Evolutionary conservation across 2,113 vertebrate species (phyloP), one percentile per base, ranked within the genome.

Genomic region (Equus quagga): DNA sequence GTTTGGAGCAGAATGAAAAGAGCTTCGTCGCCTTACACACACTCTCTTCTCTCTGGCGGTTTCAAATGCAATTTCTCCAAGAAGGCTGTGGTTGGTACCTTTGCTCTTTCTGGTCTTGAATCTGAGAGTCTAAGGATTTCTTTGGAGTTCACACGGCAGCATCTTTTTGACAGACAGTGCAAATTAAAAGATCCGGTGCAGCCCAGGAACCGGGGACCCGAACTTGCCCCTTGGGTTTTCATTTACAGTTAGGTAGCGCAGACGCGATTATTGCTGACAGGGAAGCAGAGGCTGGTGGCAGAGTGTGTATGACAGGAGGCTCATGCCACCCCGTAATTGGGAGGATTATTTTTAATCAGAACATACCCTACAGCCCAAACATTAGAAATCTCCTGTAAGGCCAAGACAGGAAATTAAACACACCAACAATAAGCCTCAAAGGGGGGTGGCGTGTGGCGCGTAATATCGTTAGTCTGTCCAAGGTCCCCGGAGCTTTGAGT

Each of bases 261-360:
- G 98, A 99, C 97, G 98, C 98, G 99, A 99, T 99, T 98, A 98
- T 97, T 98, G 98, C 98, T 98, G 99, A 98, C 98, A 99, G 98
- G 98, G 98, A 98, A 96, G 96, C 98, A 90, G 97, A 96, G 98
- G 97, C 98, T 98, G 98, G 98, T 98, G 98, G 96, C 98, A 98
- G 96, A 98, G 98, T 96, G 96, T 92, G 92, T 98, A 97, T 98
- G 98, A 98, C 96, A 98, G 97, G 96, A 98, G 96, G 89, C 98
- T 98, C 96, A 84, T 98, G 98, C 98, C 98, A 98, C 75, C 97
- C 98, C 95, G 75, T 99, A 99, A 99, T 99, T 99, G 99, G 98
- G 98, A 98, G 99, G 98, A 99, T 99, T 99, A 99, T 99, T 99
- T 99, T 99, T 99, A 98, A 99, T 99, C 98, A 99, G 98, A 98